Evolutionary conservation across 2,888 invertebrate species (phyloP), one percentile per base, ranked within the genome.

Genomic region (Selenia dentaria): DNA sequence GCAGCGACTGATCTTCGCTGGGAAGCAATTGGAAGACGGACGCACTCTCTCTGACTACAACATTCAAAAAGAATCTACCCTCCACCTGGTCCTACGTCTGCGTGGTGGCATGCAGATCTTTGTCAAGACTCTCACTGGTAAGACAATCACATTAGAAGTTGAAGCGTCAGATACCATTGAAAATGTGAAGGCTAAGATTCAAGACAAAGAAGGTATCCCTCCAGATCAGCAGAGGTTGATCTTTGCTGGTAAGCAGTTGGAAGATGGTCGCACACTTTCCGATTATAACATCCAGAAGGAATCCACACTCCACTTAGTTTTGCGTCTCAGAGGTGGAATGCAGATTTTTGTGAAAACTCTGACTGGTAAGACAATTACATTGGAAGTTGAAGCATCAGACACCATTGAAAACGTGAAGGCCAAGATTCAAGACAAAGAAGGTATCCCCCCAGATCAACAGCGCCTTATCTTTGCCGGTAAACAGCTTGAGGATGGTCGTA

Each of bases 281-380:
- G 84, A 85, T 41, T 85, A 85, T 51, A 84, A 84, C 25, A 84
- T 85, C 26, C 84, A 85, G 8, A 85, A 85, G 2, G 83, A 85
- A 28, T 84, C 83, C 0, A 85, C 84, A 0, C 74, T 85, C 0
- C 84, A 85, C 20, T 41, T 85, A 1, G 84, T 84, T 0, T 31
- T 85, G 1, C 82, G 84, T 65, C 79, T 85, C 0, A 69, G 84
- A 22, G 76, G 81, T 32, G 81, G 81, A 11, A 82, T 82, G 81
- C 81, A 82, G 37, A 82, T 82, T 5, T 82, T 82, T n/a, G 82
- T 82, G 0, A 82, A 82, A 5, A 82, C 82, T 0, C 50, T 82
- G 0, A 82, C 82, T 0, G 82, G 82, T 0, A 82, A 82, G 1
- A 82, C 82, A 0, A 82, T 82, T 1, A 82, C 82, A 0, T 44